Base-by-base conservation (phyloP, 2,113 vertebrate genomes). In the Petroica traversi region DNA sequence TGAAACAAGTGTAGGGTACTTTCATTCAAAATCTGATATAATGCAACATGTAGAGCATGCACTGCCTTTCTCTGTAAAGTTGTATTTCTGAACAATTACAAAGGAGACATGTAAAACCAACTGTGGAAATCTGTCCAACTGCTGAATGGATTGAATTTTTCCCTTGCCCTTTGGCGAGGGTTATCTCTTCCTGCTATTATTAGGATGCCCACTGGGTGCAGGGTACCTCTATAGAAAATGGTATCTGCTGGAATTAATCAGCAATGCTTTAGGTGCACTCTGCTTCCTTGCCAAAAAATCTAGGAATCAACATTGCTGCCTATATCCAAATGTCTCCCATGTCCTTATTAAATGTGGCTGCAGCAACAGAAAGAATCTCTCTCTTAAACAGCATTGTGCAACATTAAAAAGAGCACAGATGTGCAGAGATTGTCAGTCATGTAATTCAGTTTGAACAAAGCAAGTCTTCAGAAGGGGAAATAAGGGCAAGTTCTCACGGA, bases 81-180 rank as follows among this genome's bases (percentile, higher is more conserved):
- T 90, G 72, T 90, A 66, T 69, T 95, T 95, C 84, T 66, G 74
- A 91, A 54, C 4, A 34, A 57, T 68, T 66, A 66, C 75, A 88
- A 80, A 94, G 45, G 12, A 76, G 18, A 63, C 12, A 0, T 43
- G 29, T 77, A 92, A 94, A 96, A 90, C 43, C 55, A 77, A 85
- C 74, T 22, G 51, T 51, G 25, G 28, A 94, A 80, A 84, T 36
- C 46, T 52, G 13, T 55, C 45, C 34, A 74, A 40, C 31, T 83
- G 43, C 67, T 71, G 46, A 46, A 85, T 29, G 23, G 59, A 82
- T 52, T 41, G 24, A 82, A 62, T 89, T 66, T 63, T 48, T 71
- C 18, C 59, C 23, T 72, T 1, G 1, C 33, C 57, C 33, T 95
- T 77, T 84, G 43, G 26, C 1, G 1, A 74, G 59, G 41, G 59